Conservation (phyloP, 2,888 invertebrate genomes). For the Amphimallon solstitiale region DNA sequence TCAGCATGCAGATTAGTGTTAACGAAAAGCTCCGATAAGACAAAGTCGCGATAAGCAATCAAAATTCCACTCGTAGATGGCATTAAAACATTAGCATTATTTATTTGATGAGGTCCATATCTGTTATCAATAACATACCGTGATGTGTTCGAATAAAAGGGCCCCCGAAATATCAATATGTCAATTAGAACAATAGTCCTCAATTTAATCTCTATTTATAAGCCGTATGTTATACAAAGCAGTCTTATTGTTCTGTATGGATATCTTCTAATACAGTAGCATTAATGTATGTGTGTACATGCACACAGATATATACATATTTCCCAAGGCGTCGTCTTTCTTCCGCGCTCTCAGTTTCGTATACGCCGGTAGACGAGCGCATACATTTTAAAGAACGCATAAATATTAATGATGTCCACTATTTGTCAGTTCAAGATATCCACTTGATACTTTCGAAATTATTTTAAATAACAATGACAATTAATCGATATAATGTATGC, state of each 20-base stretch:
- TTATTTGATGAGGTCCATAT: constrained; percentile 27
- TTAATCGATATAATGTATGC: constrained; percentile 24
- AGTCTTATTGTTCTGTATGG: background rate
- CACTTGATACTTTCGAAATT: constrained; percentile 24
- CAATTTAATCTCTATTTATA: constrained; percentile 2
- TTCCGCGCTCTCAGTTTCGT: no score
- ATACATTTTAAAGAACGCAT: background rate
- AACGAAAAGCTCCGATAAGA: constrained; percentile 18
- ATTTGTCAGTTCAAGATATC: constrained; percentile 29
- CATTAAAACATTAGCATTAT: constrained; percentile 27
- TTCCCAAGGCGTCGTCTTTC: background rate
- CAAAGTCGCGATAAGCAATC: constrained; percentile 24
- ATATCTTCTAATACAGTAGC: constrained; percentile 11
- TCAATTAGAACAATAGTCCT: constrained; percentile 28
- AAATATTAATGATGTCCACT: constrained; percentile 27
- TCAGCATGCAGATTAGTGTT: constrained; percentile 16
- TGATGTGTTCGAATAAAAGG: background rate
- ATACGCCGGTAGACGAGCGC: background rate
- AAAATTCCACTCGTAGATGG: constrained; percentile 16
- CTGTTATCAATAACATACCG: constrained; percentile 9
- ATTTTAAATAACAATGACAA: constrained; percentile 30
- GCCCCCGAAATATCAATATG: constrained; percentile 14
- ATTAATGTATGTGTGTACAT: no score
- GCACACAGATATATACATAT: no score
- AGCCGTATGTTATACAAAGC: background rate